These are phyloP conservation scores for Calypte anna DNA, from an alignment of 2,113 vertebrate species.

Conservation along the genomic window DNA sequence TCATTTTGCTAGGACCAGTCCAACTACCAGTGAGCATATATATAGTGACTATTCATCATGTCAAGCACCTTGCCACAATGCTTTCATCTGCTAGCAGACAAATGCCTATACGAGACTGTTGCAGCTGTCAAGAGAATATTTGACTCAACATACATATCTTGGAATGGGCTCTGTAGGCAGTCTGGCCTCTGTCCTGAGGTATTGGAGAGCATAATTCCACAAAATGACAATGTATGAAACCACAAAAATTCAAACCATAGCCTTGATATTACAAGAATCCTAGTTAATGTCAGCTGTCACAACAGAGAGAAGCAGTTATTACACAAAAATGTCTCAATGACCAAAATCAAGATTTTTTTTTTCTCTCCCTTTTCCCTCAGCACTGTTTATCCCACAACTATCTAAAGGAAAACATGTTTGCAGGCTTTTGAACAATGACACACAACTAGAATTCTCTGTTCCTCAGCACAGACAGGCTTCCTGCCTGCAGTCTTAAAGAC, in stretches of 20 bases:
- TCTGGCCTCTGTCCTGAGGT: conserved; percentile 1
- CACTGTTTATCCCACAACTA: not conserved
- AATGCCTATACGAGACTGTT: not conserved
- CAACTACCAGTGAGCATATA: conserved; percentile 3
- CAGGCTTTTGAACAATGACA: not conserved
- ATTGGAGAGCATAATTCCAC: conserved; percentile 7
- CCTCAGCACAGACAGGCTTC: not conserved
- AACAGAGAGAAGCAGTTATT: conserved; percentile 43
- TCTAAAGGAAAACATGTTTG: not conserved
- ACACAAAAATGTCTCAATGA: conserved; percentile 6
- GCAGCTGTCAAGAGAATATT: conserved; percentile 51
- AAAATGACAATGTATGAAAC: conserved; percentile 24
- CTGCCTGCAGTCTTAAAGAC: not conserved
- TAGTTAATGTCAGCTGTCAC: conserved; percentile 55
- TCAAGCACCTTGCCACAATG: conserved; percentile 11
- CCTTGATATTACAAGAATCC: conserved; percentile 30
- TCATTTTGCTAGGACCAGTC: conserved; percentile 29
- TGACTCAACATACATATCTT: conserved; percentile 45
- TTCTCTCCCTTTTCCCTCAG: not conserved
- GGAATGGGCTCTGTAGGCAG: conserved; percentile 34
- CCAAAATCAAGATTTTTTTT: not conserved
- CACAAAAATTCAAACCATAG: conserved; percentile 50
- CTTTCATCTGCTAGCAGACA: conserved; percentile 26
- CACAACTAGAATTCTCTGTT: not conserved
- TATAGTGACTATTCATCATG: conserved; percentile 7